phyloP scores from a whole-genome alignment of 1,140 invertebrate genomes.

The Tetraneura akinire region DNA sequence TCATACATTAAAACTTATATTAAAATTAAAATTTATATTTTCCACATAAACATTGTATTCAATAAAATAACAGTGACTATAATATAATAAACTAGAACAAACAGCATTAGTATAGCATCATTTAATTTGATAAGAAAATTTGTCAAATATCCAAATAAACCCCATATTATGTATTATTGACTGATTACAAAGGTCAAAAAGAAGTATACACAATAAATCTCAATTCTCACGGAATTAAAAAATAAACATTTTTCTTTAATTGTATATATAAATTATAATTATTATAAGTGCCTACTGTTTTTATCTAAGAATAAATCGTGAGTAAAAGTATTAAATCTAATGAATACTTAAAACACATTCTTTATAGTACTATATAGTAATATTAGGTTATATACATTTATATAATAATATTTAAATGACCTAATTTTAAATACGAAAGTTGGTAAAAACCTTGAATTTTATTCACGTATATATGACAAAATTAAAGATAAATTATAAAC shows the following conservation, averaged over 20 bases:
- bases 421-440: slow-evolving; percentile 3
- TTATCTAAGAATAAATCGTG: background rate
- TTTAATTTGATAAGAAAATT: slow-evolving; percentile 1
- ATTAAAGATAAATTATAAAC: background rate
- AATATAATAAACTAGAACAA: too few species aligned
- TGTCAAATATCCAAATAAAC: background rate
- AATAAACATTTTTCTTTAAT: background rate
- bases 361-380: too few species aligned
- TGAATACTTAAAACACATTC: background rate
- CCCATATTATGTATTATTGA: background rate
- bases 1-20: too few species aligned
- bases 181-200: background rate
- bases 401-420: background rate
- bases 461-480: background rate
- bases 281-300: background rate
- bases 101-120: background rate
- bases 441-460: slow-evolving; percentile 10
- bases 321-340: background rate
- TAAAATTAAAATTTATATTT: too few species aligned
- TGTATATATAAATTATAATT: background rate
- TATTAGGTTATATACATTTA: background rate
- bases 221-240: background rate
- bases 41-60: too few species aligned
- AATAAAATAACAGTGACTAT: too few species aligned
- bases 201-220: background rate